These are phyloP conservation scores for Cotesia vestalis DNA, from an alignment of 1,140 invertebrate genomes.

Conservation along the genomic window DNA sequence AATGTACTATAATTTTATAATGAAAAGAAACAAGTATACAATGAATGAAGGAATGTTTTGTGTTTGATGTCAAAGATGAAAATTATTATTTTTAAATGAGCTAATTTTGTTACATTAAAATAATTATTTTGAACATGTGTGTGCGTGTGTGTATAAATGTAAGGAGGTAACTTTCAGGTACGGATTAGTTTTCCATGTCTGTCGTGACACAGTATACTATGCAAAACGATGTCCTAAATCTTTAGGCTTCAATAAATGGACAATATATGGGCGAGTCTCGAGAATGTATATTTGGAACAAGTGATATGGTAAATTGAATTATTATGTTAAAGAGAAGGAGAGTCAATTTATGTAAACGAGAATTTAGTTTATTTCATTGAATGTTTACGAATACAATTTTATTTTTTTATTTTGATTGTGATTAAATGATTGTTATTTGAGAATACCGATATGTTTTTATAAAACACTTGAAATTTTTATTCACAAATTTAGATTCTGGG, in stretches of 20 bases:
- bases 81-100: too few species aligned
- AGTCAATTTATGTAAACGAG: too few species aligned
- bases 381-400: too few species aligned
- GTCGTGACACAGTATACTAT: conserved; percentile 60
- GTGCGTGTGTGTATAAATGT: conserved; percentile 22
- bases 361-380: too few species aligned
- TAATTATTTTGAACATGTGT: background rate
- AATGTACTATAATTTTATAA: background rate
- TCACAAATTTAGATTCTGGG: background rate
- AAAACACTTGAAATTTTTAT: background rate
- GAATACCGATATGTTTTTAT: too few species aligned
- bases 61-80: too few species aligned
- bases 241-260: conserved; percentile 29
- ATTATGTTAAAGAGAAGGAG: background rate
- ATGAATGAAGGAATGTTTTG: too few species aligned
- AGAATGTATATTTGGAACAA: background rate
- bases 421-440: too few species aligned
- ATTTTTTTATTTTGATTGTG: too few species aligned
- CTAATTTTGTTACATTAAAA: too few species aligned
- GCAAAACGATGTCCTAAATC: conserved; percentile 60
- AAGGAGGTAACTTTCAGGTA: conserved; percentile 47
- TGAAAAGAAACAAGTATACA: conserved; percentile 1
- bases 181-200: conserved; percentile 62
- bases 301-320: background rate
- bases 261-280: conserved; percentile 6